These are phyloP conservation scores for Ispidina lecontei DNA, from an alignment of 2,797 vertebrate species.

Conservation along the genomic window DNA sequence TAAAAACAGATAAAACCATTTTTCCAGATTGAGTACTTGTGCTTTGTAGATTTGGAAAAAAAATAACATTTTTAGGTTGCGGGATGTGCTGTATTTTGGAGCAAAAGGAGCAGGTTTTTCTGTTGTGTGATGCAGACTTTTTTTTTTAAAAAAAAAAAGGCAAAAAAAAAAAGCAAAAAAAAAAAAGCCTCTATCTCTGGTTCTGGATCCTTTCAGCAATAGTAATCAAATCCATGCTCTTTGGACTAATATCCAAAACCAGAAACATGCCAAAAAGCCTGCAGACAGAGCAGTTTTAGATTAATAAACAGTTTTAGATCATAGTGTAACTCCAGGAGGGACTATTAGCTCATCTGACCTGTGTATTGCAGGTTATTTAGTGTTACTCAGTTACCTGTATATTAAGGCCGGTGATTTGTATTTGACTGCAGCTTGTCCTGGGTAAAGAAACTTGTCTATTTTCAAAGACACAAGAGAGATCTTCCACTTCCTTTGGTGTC, in stretches of 20 bases:
- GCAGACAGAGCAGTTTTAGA: conserved; percentile 6
- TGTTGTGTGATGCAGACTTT: background rate
- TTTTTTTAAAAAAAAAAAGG: background rate
- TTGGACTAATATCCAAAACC: background rate
- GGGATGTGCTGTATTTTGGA: background rate
- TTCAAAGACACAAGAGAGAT: background rate
- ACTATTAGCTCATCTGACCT: conserved; percentile 43
- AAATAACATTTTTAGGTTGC: background rate
- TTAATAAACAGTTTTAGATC: conserved; percentile 34
- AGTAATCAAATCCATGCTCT: background rate
- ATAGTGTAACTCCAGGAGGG: conserved; percentile 25
- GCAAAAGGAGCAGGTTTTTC: background rate
- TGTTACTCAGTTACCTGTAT: background rate
- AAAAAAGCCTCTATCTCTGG: background rate
- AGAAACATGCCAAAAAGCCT: conserved; percentile 6
- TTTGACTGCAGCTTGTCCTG: background rate
- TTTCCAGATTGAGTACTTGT: background rate
- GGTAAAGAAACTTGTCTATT: background rate
- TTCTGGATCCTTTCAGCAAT: background rate
- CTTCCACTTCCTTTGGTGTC: background rate
- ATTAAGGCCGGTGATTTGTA: background rate
- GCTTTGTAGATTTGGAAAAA: background rate
- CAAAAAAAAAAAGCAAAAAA: too few relatives aligned
- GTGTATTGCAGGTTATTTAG: background rate
- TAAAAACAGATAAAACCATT: background rate